Conservation (phyloP, 2,113 vertebrate genomes). For the Chlorodrepanis virens region DNA sequence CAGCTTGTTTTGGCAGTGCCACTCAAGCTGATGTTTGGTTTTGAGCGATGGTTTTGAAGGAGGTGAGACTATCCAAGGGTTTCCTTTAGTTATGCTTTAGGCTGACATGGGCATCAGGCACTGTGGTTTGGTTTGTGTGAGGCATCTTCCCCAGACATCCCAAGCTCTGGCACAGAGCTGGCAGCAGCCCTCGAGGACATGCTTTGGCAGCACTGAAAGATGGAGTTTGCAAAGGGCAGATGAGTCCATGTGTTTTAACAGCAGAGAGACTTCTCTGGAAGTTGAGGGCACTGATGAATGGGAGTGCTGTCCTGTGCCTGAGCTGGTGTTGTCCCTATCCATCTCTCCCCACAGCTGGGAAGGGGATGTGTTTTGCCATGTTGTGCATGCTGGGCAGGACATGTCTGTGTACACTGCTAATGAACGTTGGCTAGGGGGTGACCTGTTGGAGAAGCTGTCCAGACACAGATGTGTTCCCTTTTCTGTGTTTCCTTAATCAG, state of each 20-base stretch:
- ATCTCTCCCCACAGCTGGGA: background rate
- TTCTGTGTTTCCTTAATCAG: background rate
- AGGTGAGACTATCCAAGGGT: background rate
- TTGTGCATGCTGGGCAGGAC: background rate
- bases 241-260: background rate
- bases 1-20: background rate
- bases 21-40: background rate
- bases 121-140: background rate
- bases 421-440: rapidly evolving
- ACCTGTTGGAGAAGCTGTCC: background rate
- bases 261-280: background rate
- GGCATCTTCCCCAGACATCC: background rate
- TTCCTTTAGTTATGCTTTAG: background rate
- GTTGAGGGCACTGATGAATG: background rate
- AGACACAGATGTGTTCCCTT: background rate
- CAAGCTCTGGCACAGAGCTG: background rate
- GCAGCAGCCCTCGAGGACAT: background rate
- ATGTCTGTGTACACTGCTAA: background rate
- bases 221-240: background rate
- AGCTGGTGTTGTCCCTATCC: background rate
- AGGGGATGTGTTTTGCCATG: background rate
- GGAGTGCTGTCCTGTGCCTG: rapidly evolving
- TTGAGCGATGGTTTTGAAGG: background rate
- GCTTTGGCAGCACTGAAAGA: background rate
- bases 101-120: background rate